A percentile compares a stretch with the other conserved stretches of the same genome.
These are phyloP conservation scores for Spea bombifrons DNA, from an alignment of 2,113 vertebrate genomes.

Conservation along the genomic window DNA sequence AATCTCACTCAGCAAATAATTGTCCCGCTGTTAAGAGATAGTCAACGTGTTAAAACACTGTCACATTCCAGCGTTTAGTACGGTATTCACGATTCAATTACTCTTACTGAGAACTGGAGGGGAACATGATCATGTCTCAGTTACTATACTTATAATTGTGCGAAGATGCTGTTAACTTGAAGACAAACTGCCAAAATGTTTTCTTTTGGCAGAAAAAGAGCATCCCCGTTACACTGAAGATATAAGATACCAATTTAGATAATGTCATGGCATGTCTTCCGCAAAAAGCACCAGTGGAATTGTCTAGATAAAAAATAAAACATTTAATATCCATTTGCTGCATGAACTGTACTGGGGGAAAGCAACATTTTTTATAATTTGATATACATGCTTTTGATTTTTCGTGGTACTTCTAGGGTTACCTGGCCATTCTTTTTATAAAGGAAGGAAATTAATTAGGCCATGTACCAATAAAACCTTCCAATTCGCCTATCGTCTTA, in stretches of 20 bases:
- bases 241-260: slow-evolving; percentile 33
- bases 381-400: background rate
- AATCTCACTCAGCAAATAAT: slow-evolving; percentile 79
- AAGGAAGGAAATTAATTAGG: too few relatives aligned
- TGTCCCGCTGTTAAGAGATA: slow-evolving; percentile 74
- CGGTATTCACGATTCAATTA: slow-evolving; percentile 74
- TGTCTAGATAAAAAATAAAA: background rate
- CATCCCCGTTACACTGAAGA: slow-evolving; percentile 43
- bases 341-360: background rate
- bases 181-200: slow-evolving; percentile 38
- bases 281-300: background rate
- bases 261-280: slow-evolving; percentile 9
- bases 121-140: slow-evolving; percentile 70
- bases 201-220: slow-evolving; percentile 48
- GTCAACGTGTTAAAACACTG: slow-evolving; percentile 70
- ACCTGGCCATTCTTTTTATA: background rate
- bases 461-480: too few relatives aligned
- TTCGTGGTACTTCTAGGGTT: background rate
- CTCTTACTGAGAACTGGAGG: slow-evolving; percentile 68
- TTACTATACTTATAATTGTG: slow-evolving; percentile 55
- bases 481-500: too few relatives aligned
- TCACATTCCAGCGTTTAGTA: slow-evolving; percentile 70
- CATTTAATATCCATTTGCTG: background rate
- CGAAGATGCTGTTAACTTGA: slow-evolving; percentile 55
- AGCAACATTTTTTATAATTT: background rate